Evolutionary conservation across 2,797 vertebrate species (phyloP).

Genomic region (Thunnus albacares): DNA sequence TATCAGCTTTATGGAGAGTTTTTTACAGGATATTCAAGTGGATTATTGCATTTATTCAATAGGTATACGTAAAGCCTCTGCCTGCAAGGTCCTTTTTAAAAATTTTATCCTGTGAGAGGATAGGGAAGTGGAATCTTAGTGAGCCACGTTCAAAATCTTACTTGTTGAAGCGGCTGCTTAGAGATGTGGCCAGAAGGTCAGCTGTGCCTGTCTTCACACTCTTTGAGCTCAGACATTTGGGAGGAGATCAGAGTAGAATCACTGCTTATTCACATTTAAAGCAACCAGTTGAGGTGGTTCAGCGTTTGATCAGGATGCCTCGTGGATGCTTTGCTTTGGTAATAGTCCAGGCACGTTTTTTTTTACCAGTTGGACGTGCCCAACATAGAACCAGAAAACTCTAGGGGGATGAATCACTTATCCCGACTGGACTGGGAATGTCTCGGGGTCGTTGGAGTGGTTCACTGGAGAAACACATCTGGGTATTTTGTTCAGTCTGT

Average conservation of each 20-base stretch:
- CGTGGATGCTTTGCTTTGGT: background rate
- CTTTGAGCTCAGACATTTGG: background rate
- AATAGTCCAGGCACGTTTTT: background rate
- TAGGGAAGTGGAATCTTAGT: background rate
- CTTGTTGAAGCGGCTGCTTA: background rate
- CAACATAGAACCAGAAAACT: constrained; percentile 1
- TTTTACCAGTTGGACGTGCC: background rate
- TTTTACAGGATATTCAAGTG: constrained; percentile 19
- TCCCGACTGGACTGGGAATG: background rate
- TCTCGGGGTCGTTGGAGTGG: constrained; percentile 5
- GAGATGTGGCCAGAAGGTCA: background rate
- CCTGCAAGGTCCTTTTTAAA: background rate
- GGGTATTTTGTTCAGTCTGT: constrained; percentile 3
- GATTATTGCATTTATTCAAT: constrained; percentile 47
- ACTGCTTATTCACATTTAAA: background rate
- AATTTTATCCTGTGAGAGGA: constrained; percentile 5
- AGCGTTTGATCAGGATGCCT: background rate
- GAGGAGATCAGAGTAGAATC: no score
- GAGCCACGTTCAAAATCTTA: background rate
- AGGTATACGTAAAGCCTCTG: constrained; percentile 3
- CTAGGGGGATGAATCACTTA: constrained; percentile 1
- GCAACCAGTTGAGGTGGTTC: background rate
- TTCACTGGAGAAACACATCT: constrained; percentile 12
- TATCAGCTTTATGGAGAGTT: constrained; percentile 31
- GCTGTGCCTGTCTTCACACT: background rate